Evolutionary conservation across 35 echinoderm and acorn worm genomes (phyloP).

Genomic region (Ophiothrix spiculata): DNA sequence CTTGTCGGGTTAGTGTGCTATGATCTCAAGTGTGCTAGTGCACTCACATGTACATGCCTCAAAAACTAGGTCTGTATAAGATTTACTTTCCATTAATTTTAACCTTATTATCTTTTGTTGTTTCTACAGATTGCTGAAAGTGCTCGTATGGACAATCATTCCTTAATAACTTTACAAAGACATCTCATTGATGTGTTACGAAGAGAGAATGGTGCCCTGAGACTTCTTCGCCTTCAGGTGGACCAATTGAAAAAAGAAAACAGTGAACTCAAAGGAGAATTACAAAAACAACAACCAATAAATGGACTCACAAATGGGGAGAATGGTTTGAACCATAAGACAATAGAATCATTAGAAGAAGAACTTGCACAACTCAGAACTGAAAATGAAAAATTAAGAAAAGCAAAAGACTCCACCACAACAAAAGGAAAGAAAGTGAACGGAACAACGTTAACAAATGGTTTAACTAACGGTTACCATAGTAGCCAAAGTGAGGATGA

Average conservation of each 20-base stretch:
- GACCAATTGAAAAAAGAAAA: constrained; percentile 63
- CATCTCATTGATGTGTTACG: constrained; percentile 71
- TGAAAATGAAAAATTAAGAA: constrained; percentile 52
- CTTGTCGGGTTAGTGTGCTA: too few species aligned
- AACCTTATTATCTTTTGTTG: too few species aligned
- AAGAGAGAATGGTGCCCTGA: constrained; percentile 62
- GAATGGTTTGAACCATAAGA: constrained; percentile 5
- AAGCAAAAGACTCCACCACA: background rate
- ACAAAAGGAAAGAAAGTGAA: too few species aligned
- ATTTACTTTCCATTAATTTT: too few species aligned
- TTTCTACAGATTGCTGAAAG: constrained; percentile 59
- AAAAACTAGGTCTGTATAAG: too few species aligned
- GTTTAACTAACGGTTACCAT: constrained; percentile 22
- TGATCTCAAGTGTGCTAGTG: too few species aligned
- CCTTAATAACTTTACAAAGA: constrained; percentile 46
- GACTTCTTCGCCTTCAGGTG: constrained; percentile 63
- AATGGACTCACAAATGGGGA: constrained; percentile 15
- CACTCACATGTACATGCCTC: too few species aligned
- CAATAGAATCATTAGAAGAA: background rate
- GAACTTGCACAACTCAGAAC: constrained; percentile 34
- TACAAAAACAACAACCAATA: background rate
- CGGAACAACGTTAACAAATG: constrained; percentile 2
- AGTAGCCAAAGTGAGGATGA: constrained; percentile 14
- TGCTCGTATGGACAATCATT: constrained; percentile 40
- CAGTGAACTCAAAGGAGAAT: constrained; percentile 56